Percentiles rank a stretch among this genome's conserved stretches.
phyloP scores from a whole-genome alignment of 2,888 invertebrate genomes.

The Drosophila koepferae region DNA sequence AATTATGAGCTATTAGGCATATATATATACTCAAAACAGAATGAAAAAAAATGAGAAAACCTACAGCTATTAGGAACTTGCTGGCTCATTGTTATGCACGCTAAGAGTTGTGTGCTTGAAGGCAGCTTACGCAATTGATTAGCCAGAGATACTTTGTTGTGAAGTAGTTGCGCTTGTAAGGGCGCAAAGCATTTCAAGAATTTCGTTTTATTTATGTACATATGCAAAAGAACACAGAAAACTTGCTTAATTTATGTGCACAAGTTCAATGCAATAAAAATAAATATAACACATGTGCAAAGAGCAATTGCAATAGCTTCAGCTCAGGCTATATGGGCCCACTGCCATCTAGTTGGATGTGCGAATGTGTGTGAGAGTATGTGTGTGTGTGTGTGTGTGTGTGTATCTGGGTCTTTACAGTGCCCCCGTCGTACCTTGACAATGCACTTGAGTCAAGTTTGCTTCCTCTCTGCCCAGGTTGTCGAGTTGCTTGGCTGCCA shows the following conservation, averaged over 20 bases:
- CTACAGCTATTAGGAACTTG: neutral
- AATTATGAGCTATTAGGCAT: slow-evolving; percentile 69
- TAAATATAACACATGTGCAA: slow-evolving; percentile 40
- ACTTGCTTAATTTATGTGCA: slow-evolving; percentile 64
- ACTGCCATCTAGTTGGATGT: slow-evolving; percentile 52
- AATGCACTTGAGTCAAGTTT: slow-evolving; percentile 79
- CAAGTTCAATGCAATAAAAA: slow-evolving; percentile 41
- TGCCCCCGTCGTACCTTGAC: slow-evolving; percentile 62
- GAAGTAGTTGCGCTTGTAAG: slow-evolving; percentile 20
- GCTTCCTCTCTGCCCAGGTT: slow-evolving; percentile 66
- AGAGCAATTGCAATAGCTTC: slow-evolving; percentile 27
- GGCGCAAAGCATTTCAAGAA: slow-evolving; percentile 38
- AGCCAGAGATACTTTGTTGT: slow-evolving; percentile 22
- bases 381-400: slow-evolving; percentile 37
- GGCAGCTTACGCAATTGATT: slow-evolving; percentile 61
- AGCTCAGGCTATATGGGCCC: slow-evolving; percentile 46
- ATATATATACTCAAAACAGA: slow-evolving; percentile 24
- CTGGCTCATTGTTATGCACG: slow-evolving; percentile 47
- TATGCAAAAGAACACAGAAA: slow-evolving; percentile 6
- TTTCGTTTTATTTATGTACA: slow-evolving; percentile 24
- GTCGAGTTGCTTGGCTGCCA: slow-evolving; percentile 57
- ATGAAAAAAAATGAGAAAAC: neutral
- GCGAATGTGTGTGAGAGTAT: slow-evolving; percentile 1
- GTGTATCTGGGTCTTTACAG: slow-evolving; percentile 38
- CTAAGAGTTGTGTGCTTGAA: slow-evolving; percentile 27